phyloP scores from a whole-genome alignment of 2,113 vertebrate species.

The Mirounga angustirostris region DNA sequence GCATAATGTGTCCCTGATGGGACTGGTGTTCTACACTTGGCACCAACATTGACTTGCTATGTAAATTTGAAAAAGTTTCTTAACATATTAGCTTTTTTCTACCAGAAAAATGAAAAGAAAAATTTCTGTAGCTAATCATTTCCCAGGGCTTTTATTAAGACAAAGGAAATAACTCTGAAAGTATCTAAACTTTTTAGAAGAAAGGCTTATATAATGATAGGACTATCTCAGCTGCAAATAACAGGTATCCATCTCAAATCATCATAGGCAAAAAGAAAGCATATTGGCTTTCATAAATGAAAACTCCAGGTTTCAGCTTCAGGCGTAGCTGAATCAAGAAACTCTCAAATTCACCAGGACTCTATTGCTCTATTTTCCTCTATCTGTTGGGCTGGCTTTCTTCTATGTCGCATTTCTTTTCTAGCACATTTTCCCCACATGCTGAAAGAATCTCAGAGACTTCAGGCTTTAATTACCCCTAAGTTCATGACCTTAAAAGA shows the following conservation, averaged over 20 bases:
- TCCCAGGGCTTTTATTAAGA: neutral
- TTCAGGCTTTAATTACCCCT: neutral
- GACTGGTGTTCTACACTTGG: neutral
- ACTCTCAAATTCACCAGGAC: neutral
- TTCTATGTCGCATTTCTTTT: neutral
- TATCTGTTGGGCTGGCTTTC: neutral
- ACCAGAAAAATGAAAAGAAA: neutral
- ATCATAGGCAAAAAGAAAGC: neutral
- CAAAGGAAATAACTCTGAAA: neutral
- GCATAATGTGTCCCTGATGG: neutral
- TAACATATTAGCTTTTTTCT: neutral
- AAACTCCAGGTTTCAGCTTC: neutral
- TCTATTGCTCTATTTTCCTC: neutral
- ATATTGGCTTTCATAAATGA: neutral
- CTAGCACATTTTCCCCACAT: neutral
- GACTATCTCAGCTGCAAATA: neutral
- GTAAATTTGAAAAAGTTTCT: neutral
- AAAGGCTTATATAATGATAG: neutral
- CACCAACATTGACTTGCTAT: neutral
- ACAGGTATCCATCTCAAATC: neutral
- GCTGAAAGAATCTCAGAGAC: constrained; percentile 13
- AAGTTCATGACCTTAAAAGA: neutral
- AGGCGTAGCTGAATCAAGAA: neutral
- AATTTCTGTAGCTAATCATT: neutral
- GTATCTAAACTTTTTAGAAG: constrained; percentile 7